These are phyloP conservation scores for Clytia hemisphaerica DNA, from an alignment of 30 jellyfish, hydroid and myxozoan species.

Conservation along the genomic window DNA sequence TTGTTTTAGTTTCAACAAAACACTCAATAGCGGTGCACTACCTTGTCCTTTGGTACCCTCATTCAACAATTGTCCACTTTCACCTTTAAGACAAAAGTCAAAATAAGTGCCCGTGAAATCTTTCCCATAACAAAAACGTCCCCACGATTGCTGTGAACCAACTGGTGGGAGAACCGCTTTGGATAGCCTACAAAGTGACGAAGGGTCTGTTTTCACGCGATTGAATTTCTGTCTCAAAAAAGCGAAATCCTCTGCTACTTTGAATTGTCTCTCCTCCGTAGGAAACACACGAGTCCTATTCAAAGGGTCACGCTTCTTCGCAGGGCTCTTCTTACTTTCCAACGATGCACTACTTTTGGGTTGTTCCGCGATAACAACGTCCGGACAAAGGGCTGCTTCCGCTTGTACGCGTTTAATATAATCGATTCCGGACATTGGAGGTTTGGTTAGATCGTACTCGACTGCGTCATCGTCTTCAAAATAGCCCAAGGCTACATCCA, in stretches of 20 bases:
- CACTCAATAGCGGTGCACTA: constrained; percentile 23
- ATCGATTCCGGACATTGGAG: constrained; percentile 30
- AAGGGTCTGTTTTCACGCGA: not conserved
- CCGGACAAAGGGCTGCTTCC: constrained; percentile 28
- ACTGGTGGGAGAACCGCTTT: not conserved
- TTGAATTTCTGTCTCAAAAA: constrained; percentile 6
- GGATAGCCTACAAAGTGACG: too few relatives aligned
- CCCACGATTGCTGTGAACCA: not conserved
- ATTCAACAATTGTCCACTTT: not conserved
- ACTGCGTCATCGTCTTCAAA: constrained; percentile 1
- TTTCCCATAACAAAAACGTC: constrained; percentile 21
- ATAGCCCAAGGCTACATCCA: constrained; percentile 30
- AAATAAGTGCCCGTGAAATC: not conserved
- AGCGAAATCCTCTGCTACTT: constrained; percentile 24
- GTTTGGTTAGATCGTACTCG: constrained; percentile 10
- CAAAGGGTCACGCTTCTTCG: not conserved
- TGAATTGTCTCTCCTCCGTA: not conserved
- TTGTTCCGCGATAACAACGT: constrained; percentile 5
- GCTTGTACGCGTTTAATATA: constrained; percentile 23
- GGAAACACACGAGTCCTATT: not conserved
- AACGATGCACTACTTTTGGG: too few relatives aligned
- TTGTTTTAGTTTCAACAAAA: not conserved
- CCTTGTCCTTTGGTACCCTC: not conserved
- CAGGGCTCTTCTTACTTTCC: too few relatives aligned
- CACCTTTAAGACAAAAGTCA: not conserved